These are phyloP conservation scores for Falcunculus frontatus DNA, from an alignment of 2,113 vertebrate species.

Conservation along the genomic window DNA sequence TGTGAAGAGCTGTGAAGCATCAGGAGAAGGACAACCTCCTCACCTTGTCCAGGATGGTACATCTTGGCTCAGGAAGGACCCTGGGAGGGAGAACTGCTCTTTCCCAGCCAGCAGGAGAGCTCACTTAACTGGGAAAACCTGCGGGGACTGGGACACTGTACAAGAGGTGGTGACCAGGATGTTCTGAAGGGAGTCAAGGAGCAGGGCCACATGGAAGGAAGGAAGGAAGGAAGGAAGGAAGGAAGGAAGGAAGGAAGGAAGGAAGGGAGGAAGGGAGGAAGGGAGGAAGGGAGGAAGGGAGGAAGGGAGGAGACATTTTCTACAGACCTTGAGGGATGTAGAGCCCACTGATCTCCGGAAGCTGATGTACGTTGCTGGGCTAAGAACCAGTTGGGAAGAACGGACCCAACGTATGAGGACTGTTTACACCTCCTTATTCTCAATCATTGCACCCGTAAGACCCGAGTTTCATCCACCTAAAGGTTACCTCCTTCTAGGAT, in stretches of 20 bases:
- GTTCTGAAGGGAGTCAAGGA: neutral
- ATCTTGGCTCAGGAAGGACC: neutral
- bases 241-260: neutral
- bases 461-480: neutral
- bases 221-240: neutral
- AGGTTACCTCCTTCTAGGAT: neutral
- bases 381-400: neutral
- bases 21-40: neutral
- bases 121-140: neutral
- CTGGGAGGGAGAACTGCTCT: neutral
- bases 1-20: neutral
- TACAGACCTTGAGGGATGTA: neutral
- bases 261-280: neutral
- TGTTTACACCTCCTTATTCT: neutral
- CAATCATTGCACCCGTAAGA: rapidly evolving
- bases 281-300: neutral
- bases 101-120: neutral
- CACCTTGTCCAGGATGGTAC: neutral
- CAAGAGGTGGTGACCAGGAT: neutral
- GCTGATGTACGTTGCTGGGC: neutral
- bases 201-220: neutral
- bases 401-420: neutral
- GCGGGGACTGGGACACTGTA: neutral
- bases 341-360: neutral
- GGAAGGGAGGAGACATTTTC: neutral